Conservation (phyloP, 2,888 invertebrate species). For the Temnothorax unifasciatus region DNA sequence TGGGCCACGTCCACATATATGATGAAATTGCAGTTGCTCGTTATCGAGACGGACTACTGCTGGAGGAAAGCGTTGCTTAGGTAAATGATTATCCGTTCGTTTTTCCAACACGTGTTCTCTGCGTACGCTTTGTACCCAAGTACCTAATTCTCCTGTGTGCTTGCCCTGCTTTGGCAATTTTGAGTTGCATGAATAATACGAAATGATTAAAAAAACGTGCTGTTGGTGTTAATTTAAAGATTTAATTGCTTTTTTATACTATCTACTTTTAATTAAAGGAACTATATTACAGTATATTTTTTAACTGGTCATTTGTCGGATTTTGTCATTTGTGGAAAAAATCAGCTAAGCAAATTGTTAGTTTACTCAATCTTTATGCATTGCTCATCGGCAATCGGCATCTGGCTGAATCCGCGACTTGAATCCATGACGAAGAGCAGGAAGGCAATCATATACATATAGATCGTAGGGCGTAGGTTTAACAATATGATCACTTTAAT, state of each 20-base stretch:
- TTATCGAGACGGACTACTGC: constrained; percentile 84
- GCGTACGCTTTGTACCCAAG: neutral
- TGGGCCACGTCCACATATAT: constrained; percentile 80
- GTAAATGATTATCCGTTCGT: constrained; percentile 72
- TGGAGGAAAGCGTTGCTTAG: constrained; percentile 84
- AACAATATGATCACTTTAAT: neutral
- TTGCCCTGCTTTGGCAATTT: neutral
- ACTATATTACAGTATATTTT: neutral
- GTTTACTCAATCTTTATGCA: neutral
- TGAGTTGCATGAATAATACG: neutral
- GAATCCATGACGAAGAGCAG: neutral
- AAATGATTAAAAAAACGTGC: neutral
- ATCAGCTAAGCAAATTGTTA: neutral
- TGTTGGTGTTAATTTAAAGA: neutral
- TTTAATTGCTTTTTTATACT: neutral
- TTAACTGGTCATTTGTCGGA: neutral
- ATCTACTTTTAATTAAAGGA: neutral
- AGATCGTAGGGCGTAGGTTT: neutral
- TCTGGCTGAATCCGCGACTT: neutral
- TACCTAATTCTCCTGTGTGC: neutral
- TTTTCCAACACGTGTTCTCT: neutral
- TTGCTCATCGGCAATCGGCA: no score
- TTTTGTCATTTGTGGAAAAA: neutral
- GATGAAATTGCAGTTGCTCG: constrained; percentile 85
- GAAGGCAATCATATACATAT: neutral